Evolutionary conservation across 2,113 vertebrate species (phyloP).

Genomic region (Cryptotis parvus): DNA sequence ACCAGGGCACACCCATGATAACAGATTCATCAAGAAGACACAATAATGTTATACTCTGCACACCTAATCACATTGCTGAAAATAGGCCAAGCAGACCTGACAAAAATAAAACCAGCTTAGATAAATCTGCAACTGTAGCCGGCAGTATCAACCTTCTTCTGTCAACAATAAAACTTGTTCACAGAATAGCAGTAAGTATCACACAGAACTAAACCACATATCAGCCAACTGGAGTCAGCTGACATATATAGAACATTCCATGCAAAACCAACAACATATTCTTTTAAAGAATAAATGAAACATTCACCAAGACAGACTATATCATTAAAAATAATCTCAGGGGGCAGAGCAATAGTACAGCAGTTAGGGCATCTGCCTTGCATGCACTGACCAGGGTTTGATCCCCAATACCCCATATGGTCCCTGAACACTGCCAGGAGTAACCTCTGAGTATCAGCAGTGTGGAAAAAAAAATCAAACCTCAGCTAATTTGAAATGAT

Average conservation of each 20-base stretch:
- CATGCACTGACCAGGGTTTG: too few species aligned
- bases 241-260: neutral
- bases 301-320: neutral
- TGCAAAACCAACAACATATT: neutral
- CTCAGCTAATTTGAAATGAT: neutral
- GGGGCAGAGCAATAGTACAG: too few species aligned
- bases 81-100: neutral
- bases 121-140: neutral
- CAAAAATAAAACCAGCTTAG: neutral
- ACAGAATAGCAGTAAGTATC: constrained; percentile 21
- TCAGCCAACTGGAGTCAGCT: neutral
- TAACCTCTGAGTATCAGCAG: too few species aligned
- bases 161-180: neutral
- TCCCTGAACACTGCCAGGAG: too few species aligned
- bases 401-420: too few species aligned
- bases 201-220: neutral
- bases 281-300: constrained; percentile 24
- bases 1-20: neutral
- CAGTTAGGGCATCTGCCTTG: too few species aligned
- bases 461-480: too few species aligned
- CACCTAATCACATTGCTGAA: neutral
- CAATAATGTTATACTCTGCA: neutral
- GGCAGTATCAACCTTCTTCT: neutral
- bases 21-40: neutral
- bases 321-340: neutral